Evolutionary conservation across 2,113 vertebrate genomes (phyloP).

Genomic region (Neolamprologus sp.): DNA sequence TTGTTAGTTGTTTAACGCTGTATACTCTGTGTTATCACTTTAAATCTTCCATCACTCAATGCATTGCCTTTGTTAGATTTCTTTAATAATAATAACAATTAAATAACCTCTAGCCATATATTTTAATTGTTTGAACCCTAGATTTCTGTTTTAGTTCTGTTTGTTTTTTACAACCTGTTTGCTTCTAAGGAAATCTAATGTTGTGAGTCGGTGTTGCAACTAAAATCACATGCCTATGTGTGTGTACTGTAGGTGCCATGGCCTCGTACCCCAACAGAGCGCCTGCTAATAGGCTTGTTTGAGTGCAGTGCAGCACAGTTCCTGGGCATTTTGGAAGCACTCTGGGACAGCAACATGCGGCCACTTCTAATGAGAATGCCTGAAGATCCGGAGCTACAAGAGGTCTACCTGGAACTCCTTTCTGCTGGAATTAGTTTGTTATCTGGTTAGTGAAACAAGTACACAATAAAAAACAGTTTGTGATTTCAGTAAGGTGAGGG

Average conservation of each 20-base stretch:
- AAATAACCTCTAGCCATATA: neutral
- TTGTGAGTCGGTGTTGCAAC: neutral
- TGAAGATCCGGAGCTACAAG: slow-evolving; percentile 72
- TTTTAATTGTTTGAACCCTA: neutral
- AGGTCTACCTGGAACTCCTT: slow-evolving; percentile 81
- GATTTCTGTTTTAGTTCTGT: neutral
- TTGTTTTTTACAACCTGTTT: neutral
- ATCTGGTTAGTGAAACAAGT: slow-evolving; percentile 66
- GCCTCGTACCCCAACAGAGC: slow-evolving; percentile 78
- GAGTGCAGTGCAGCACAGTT: slow-evolving; percentile 78
- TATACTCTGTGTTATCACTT: neutral
- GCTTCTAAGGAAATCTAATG: neutral
- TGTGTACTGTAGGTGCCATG: slow-evolving; percentile 64
- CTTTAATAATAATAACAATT: neutral
- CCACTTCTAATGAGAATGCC: slow-evolving; percentile 64
- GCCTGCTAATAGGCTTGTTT: slow-evolving; percentile 78
- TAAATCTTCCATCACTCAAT: neutral
- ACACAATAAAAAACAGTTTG: neutral
- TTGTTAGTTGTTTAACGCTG: neutral
- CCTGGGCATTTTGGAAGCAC: slow-evolving; percentile 81
- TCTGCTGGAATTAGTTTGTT: slow-evolving; percentile 83
- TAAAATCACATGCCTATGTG: neutral
- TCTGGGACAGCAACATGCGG: slow-evolving; percentile 71
- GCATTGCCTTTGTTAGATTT: neutral
- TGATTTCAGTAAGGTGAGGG: neutral